Conservation (phyloP, 2,888 invertebrate genomes). For the Drosophila neutralis region DNA sequence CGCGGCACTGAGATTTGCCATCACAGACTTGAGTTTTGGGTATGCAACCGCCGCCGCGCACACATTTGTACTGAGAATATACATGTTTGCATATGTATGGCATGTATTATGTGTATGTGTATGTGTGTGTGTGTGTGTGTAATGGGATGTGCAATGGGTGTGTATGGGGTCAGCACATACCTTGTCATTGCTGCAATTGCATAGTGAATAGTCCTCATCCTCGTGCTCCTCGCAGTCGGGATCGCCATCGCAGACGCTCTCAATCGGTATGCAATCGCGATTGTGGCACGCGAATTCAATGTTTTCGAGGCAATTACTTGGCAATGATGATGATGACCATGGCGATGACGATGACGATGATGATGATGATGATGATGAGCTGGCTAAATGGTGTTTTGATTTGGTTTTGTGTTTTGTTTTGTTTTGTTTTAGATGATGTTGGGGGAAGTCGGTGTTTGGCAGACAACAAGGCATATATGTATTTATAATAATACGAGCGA, state of each 20-base stretch:
- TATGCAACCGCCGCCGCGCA: conserved; percentile 84
- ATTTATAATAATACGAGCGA: conserved; percentile 64
- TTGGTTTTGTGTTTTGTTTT: conserved; percentile 10
- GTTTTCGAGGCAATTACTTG: conserved; percentile 79
- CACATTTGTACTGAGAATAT: conserved; percentile 84
- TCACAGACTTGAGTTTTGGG: conserved; percentile 86
- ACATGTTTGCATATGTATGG: conserved; percentile 35
- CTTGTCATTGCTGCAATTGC: conserved; percentile 83
- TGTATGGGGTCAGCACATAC: conserved; percentile 73
- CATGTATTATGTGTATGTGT: conserved; percentile 6
- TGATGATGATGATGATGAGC: conserved; percentile 40
- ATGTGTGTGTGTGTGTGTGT: conserved; percentile 1
- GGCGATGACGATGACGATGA: conserved; percentile 39
- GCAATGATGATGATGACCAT: conserved; percentile 36
- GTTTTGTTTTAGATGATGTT: conserved; percentile 31
- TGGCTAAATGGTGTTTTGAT: conserved; percentile 58
- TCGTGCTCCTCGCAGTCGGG: conserved; percentile 91
- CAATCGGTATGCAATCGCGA: conserved; percentile 89
- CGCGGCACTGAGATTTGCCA: conserved; percentile 86
- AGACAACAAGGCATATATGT: conserved; percentile 59
- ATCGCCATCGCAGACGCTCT: conserved; percentile 93
- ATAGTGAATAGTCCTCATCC: conserved; percentile 87
- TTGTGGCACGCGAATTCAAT: conserved; percentile 87
- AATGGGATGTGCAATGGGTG: conserved; percentile 2
- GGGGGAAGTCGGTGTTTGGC: conserved; percentile 47